A percentile compares a stretch with the other conserved stretches of the same genome.
Evolutionary conservation across 2,888 invertebrate species (phyloP).

Genomic region (Prenolepis imparis): DNA sequence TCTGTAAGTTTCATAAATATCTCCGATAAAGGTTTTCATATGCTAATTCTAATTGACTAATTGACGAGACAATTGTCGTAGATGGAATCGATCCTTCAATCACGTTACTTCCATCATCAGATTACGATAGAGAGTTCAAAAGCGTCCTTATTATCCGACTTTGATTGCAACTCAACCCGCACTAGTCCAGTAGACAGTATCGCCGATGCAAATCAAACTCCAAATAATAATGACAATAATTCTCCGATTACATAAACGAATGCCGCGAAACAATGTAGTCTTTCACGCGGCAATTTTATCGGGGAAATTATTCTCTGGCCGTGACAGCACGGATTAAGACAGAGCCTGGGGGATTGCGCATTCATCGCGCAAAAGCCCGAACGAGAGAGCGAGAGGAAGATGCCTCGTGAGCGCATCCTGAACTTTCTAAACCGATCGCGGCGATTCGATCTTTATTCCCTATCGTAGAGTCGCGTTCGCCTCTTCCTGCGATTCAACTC

Average conservation of each 20-base stretch:
- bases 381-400: slow-evolving; percentile 12
- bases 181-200: not conserved
- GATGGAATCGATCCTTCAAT: slow-evolving; percentile 5
- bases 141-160: slow-evolving; percentile 29
- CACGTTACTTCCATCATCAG: slow-evolving; percentile 9
- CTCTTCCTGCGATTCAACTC: slow-evolving; percentile 12
- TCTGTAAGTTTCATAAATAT: not conserved
- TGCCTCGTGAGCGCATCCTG: slow-evolving; percentile 59
- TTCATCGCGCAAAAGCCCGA: slow-evolving; percentile 37
- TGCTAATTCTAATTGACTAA: slow-evolving; percentile 7
- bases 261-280: slow-evolving; percentile 28
- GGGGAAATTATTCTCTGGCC: slow-evolving; percentile 35
- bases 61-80: slow-evolving; percentile 17
- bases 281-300: slow-evolving; percentile 30
- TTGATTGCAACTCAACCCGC: not conserved
- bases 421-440: slow-evolving; percentile 76
- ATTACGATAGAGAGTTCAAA: not conserved
- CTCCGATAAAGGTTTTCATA: not conserved
- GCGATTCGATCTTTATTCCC: slow-evolving; percentile 65
- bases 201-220: slow-evolving; percentile 8
- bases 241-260: slow-evolving; percentile 40
- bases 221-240: slow-evolving; percentile 29
- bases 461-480: slow-evolving; percentile 58
- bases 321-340: slow-evolving; percentile 52
- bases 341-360: slow-evolving; percentile 13